A percentile compares a stretch with the other conserved stretches of the same genome.
These are phyloP conservation scores for Diachasmimorpha longicaudata DNA, from an alignment of 1,140 invertebrate genomes.

Conservation along the genomic window DNA sequence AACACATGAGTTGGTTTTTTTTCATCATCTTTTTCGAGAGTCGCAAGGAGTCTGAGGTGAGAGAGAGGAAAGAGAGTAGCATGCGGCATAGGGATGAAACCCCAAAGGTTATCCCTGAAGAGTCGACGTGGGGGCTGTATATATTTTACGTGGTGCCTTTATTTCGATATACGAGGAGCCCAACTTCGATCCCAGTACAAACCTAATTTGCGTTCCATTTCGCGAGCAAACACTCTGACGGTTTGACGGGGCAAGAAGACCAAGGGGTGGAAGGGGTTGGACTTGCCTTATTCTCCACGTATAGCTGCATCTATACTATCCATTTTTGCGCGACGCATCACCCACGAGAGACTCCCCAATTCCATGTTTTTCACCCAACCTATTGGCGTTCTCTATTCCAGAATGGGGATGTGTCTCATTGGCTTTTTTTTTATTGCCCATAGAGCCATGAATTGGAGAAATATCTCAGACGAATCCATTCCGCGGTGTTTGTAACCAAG, in stretches of 20 bases:
- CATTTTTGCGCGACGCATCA: constrained; percentile 2
- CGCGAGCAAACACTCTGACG: constrained; percentile 53
- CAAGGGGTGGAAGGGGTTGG: not conserved
- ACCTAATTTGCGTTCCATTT: constrained; percentile 61
- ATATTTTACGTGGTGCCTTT: constrained; percentile 57
- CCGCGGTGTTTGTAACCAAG: not conserved
- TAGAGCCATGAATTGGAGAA: not conserved
- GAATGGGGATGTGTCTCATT: not conserved
- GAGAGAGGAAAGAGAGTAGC: constrained; percentile 24
- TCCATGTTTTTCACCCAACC: constrained; percentile 1
- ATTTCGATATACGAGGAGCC: constrained; percentile 55
- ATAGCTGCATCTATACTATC: not conserved
- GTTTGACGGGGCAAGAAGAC: constrained; percentile 20
- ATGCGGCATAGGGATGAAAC: not conserved
- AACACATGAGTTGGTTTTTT: constrained; percentile 10
- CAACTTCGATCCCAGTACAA: constrained; percentile 53
- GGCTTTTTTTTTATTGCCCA: not conserved
- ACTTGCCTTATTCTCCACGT: not conserved
- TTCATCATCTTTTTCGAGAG: not conserved
- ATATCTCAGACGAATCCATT: not conserved
- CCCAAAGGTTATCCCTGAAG: constrained; percentile 24
- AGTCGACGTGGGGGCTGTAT: constrained; percentile 25
- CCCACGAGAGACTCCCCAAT: not conserved
- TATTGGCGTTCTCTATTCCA: not conserved
- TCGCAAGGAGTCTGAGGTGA: constrained; percentile 24